A percentile compares a stretch with the other conserved stretches of the same genome.
These are phyloP conservation scores for Saccostrea cuccullata DNA, from an alignment of 1,140 invertebrate species.

Conservation along the genomic window DNA sequence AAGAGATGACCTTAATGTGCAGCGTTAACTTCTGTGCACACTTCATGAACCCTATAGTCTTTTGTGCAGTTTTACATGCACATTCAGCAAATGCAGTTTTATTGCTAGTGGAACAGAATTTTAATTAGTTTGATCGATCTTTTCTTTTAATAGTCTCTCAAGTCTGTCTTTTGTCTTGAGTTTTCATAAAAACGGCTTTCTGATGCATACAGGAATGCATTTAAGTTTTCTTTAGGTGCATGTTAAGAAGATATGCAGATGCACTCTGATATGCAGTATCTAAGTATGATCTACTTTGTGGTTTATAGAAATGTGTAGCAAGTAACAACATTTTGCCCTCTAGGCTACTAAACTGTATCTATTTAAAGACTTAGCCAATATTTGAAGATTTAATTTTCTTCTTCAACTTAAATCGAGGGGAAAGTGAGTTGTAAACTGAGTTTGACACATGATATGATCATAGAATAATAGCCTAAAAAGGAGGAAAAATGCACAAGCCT, in stretches of 20 bases:
- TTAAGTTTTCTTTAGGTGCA: not conserved
- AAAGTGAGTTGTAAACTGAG: too few species aligned
- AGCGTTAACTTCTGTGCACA: not conserved
- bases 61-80: not conserved
- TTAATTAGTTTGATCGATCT: constrained; percentile 9
- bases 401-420: too few species aligned
- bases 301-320: too few species aligned
- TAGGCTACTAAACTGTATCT: too few species aligned
- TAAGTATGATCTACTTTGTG: not conserved
- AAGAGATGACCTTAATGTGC: not conserved
- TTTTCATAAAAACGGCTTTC: not conserved
- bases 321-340: too few species aligned
- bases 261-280: not conserved
- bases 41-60: not conserved
- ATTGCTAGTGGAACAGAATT: constrained; percentile 6
- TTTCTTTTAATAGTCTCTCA: not conserved
- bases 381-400: too few species aligned
- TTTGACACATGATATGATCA: too few species aligned
- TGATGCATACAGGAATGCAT: not conserved
- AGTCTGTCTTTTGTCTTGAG: not conserved
- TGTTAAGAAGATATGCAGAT: not conserved
- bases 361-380: too few species aligned
- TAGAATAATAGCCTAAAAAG: too few species aligned
- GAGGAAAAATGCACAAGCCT: too few species aligned
- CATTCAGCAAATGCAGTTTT: not conserved